Evolutionary conservation across 2,888 invertebrate genomes (phyloP).

Genomic region (Amphipyra tragopoginis): DNA sequence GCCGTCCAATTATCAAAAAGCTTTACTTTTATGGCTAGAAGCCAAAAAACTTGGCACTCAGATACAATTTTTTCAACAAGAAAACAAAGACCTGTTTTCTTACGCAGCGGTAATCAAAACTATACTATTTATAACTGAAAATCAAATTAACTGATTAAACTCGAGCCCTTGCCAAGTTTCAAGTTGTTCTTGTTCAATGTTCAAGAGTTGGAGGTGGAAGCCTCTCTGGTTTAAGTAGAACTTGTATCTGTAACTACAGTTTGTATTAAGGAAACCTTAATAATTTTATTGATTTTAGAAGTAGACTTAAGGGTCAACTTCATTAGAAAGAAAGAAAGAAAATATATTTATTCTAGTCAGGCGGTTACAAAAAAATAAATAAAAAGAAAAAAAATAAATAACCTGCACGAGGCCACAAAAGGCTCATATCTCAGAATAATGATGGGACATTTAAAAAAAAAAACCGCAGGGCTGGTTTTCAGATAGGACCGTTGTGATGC

Average conservation of each 20-base stretch:
- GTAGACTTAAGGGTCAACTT: neutral
- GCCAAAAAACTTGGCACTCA: constrained; percentile 32
- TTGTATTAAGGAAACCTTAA: constrained; percentile 25
- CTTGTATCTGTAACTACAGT: constrained; percentile 20
- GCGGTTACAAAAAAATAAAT: too few relatives aligned
- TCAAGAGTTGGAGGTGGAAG: constrained; percentile 47
- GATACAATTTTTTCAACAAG: constrained; percentile 16
- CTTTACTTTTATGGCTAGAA: constrained; percentile 32
- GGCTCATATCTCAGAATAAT: too few relatives aligned
- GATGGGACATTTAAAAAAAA: too few relatives aligned
- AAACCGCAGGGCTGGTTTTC: too few relatives aligned
- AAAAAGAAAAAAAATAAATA: too few relatives aligned
- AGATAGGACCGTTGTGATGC: too few relatives aligned
- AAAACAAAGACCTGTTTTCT: constrained; percentile 16
- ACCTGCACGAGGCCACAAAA: too few relatives aligned
- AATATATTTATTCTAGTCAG: too few relatives aligned
- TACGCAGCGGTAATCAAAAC: constrained; percentile 21
- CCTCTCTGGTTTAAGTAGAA: constrained; percentile 31
- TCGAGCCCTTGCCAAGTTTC: constrained; percentile 58
- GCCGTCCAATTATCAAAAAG: constrained; percentile 50
- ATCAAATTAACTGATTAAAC: constrained; percentile 64
- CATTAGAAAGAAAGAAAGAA: too few relatives aligned
- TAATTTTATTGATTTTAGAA: constrained; percentile 14
- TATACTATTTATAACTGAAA: constrained; percentile 44
- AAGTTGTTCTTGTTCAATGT: constrained; percentile 58